Evolutionary conservation across 2,888 invertebrate species (phyloP), one percentile per base, ranked within the genome.

Genomic region (Spilarctia lutea): DNA sequence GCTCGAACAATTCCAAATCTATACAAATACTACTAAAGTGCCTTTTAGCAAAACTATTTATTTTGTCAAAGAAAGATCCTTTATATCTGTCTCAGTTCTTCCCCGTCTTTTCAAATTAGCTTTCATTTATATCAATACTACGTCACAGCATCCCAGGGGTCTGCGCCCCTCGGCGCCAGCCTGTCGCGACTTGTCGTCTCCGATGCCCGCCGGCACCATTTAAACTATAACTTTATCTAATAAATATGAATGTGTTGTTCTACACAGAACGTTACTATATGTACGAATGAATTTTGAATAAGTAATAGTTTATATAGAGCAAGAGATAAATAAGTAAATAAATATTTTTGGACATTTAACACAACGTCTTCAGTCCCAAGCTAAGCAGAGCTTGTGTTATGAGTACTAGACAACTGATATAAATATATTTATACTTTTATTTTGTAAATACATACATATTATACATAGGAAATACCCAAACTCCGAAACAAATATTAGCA

Each of bases 121-220:
- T 8, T 68, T 74, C 42, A 75, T 80, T 81, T 73, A 74, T 81
- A 80, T 78, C 80, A 75, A 83, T 77, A 72, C 42, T 8, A 60
- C 69, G 71, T 67, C 45, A 63, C 52, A 56, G 65, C 27, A 68
- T 75, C 78, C 48, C 67, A 75, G 79, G 76, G 84, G 75, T 72
- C 76, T 79, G 67, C 65, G 65, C 68, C 82, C 65, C 71, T 56
- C 69, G 91, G 90, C 91, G 91, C 90, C 91, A 71, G 65, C 35
- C 69, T 48, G 91, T 85, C 91, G 89, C 88, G 91, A 84, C 91
- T 79, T 73, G 65, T 68, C 74, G 91, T 90, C 91, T 91, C 83
- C 79, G 3, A 33, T 60, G 45, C 52, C 39, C 60, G 45, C 35
- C 65, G 75, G 72, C 81, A 79, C 82, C 73, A 77, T 79, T 82